A percentile compares a stretch with the other conserved stretches of the same genome.
Evolutionary conservation across 2,113 vertebrate species (phyloP).

Genomic region (Castor canadensis): DNA sequence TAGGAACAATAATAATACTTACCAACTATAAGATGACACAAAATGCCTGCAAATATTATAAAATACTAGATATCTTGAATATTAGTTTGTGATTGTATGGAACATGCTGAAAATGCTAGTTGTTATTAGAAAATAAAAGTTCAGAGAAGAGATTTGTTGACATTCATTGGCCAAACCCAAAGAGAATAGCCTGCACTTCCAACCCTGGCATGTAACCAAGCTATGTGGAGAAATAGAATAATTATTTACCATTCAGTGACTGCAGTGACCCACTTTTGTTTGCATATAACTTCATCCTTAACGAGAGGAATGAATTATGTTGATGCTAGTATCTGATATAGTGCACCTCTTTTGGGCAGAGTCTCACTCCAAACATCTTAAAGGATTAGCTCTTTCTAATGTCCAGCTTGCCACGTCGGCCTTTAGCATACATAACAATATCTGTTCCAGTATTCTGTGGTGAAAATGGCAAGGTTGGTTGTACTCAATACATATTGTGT

Average conservation of each 20-base stretch:
- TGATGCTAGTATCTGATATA: background rate
- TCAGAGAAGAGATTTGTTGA: background rate
- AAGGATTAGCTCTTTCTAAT: background rate
- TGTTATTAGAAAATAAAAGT: background rate
- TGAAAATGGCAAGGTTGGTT: background rate
- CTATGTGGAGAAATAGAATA: background rate
- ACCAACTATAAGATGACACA: background rate
- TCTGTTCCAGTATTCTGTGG: background rate
- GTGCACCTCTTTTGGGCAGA: background rate
- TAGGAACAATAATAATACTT: background rate
- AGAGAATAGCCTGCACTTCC: background rate
- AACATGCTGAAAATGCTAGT: background rate
- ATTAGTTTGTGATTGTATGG: conserved; percentile 6
- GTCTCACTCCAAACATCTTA: background rate
- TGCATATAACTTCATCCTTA: background rate
- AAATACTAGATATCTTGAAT: background rate
- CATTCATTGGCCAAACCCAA: background rate
- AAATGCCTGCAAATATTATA: background rate
- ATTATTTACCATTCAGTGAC: background rate
- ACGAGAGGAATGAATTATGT: background rate
- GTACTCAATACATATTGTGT: background rate
- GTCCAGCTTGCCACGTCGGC: background rate
- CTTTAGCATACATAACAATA: background rate
- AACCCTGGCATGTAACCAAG: background rate
- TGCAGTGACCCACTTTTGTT: background rate